Evolutionary conservation across 2,888 invertebrate genomes (phyloP).

Genomic region (Stictocephala bisonia): DNA sequence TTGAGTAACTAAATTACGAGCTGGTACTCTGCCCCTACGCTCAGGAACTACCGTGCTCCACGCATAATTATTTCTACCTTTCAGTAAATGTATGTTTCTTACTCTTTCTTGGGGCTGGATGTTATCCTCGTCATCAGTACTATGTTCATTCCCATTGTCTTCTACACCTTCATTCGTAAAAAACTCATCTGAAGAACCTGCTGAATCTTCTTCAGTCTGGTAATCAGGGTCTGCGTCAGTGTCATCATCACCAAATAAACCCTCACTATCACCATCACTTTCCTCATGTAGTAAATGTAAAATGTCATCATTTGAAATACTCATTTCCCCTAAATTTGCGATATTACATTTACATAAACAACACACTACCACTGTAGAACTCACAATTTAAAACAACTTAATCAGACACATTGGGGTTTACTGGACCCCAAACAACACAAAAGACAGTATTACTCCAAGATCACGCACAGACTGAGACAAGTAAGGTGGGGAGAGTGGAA

Average conservation of each 20-base stretch:
- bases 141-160: too few species aligned
- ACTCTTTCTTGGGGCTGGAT: background rate
- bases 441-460: background rate
- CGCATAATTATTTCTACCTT: constrained; percentile 3
- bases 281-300: background rate
- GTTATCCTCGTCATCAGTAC: background rate
- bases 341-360: background rate
- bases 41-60: too few species aligned
- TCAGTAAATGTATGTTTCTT: background rate
- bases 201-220: too few species aligned
- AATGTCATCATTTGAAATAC: background rate
- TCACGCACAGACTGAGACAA: background rate
- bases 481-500: background rate
- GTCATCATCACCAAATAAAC: background rate
- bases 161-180: background rate
- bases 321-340: background rate
- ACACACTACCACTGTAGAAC: background rate
- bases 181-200: background rate
- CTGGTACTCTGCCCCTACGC: constrained; percentile 8
- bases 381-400: background rate
- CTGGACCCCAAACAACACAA: background rate
- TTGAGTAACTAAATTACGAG: background rate
- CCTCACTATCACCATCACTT: background rate
- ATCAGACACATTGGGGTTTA: too few species aligned
- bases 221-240: background rate